Conservation (phyloP, 2,888 invertebrate species). For the Spisula solida region DNA sequence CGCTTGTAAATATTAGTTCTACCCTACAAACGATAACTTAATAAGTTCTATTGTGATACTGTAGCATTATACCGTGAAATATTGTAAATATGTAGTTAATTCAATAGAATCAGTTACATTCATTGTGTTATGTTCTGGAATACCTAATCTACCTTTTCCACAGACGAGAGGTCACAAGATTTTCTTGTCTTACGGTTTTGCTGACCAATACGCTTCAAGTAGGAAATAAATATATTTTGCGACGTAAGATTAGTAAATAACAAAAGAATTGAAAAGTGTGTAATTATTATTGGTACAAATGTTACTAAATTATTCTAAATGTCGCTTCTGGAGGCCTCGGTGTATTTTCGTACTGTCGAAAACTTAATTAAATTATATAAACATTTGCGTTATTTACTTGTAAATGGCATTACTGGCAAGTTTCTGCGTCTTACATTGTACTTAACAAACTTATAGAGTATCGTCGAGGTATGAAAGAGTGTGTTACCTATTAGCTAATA, state of each 20-base stretch:
- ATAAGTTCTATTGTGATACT: constrained; percentile 2
- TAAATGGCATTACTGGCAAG: constrained; percentile 28
- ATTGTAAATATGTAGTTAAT: constrained; percentile 23
- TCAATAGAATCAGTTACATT: constrained; percentile 1
- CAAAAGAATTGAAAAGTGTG: constrained; percentile 33
- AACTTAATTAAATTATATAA: constrained; percentile 54
- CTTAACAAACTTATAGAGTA: constrained; percentile 28
- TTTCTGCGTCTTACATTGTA: neutral
- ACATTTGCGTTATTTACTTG: constrained; percentile 49
- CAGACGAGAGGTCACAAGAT: neutral
- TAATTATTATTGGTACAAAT: constrained; percentile 39
- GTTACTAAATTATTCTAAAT: neutral
- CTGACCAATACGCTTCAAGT: neutral
- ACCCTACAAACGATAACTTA: neutral
- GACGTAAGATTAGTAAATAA: constrained; percentile 17
- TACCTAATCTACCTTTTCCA: constrained; percentile 3
- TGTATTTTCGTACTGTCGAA: constrained; percentile 42
- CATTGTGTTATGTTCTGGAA: constrained; percentile 30
- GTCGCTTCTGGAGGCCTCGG: constrained; percentile 36
- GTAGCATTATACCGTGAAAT: constrained; percentile 22
- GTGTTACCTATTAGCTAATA: constrained; percentile 3
- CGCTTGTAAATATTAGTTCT: constrained; percentile 49
- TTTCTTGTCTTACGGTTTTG: neutral
- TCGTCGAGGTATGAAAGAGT: neutral
- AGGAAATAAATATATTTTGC: constrained; percentile 25